Evolutionary conservation across 2,797 vertebrate genomes (phyloP), one percentile per base, ranked within the genome.

Genomic region (Oceanodroma leucorhoa): DNA sequence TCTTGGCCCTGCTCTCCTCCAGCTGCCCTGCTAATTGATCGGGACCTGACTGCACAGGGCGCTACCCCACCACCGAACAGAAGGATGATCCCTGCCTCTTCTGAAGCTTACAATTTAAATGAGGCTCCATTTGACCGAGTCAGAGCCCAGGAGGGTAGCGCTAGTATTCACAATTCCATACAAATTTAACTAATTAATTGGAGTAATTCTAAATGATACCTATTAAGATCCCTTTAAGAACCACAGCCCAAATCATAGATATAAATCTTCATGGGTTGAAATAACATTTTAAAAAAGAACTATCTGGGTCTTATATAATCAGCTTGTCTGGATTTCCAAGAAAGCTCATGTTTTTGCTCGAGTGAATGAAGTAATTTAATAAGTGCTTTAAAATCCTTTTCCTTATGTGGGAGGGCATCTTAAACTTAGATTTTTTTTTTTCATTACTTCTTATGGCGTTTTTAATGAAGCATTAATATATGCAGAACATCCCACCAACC

Each of bases 341-440:
- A 98, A 97, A 96, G 89, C 96, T 97, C 91, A 94, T 97, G 94
- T 95, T 97, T 97, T 97, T 97, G 93, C 91, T 97, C 90, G 97
- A 97, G 93, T 93, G 96, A 97, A 95, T 97, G 77, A 97, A 98
- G 86, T 97, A 96, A 97, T 97, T 97, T 96, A 97, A 96, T 98
- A 97, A 97, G 93, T 97, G 90, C 96, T 97, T 96, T 87, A 97
- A 97, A 97, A 97, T 94, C 96, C 88, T 96, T 91, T 97, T 92
- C 93, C 94, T 96, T 96, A 97, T 89, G 97, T 97, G 87, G 97
- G 97, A 97, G 95, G 94, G 96, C 77, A 91, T 92, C 93, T 97
- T 96, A 97, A 95, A 95, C 96, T 94, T 96, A 77, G 69, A 7
- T 55, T 66, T 85, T 96, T 95, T 93, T 94, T 90, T 81, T 83